These are phyloP conservation scores for Sebastiscus tertius DNA, from an alignment of 2,797 vertebrate species.

Conservation along the genomic window DNA sequence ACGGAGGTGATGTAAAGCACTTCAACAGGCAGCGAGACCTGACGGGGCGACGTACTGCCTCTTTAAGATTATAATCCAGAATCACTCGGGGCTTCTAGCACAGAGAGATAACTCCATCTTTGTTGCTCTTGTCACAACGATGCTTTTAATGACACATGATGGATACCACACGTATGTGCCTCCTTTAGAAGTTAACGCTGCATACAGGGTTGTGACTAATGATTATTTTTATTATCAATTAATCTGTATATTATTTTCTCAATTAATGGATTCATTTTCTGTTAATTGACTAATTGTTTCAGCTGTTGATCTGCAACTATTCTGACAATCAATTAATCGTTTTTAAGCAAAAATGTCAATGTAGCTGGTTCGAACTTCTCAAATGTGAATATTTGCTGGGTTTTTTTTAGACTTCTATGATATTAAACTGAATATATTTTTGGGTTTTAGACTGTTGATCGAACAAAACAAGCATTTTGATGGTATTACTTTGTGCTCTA, in stretches of 20 bases:
- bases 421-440: not conserved
- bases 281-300: not conserved
- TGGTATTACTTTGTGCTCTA: not conserved
- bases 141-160: not conserved
- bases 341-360: not conserved
- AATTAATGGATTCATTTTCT: not conserved
- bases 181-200: not conserved
- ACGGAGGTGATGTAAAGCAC: conserved; percentile 6
- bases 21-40: not conserved
- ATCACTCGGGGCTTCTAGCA: not conserved
- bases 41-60: not conserved
- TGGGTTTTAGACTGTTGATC: not conserved
- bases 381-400: not conserved
- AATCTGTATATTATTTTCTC: not conserved
- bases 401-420: not conserved
- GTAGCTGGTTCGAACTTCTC: not conserved
- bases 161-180: not conserved
- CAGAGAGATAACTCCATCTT: no score
- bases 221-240: not conserved
- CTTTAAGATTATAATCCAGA: not conserved
- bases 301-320: not conserved
- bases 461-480: not conserved
- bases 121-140: not conserved
- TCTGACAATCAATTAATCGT: not conserved
- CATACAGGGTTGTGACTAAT: not conserved